Conservation (phyloP, 1,140 invertebrate species). For the Drosophila melanica region DNA sequence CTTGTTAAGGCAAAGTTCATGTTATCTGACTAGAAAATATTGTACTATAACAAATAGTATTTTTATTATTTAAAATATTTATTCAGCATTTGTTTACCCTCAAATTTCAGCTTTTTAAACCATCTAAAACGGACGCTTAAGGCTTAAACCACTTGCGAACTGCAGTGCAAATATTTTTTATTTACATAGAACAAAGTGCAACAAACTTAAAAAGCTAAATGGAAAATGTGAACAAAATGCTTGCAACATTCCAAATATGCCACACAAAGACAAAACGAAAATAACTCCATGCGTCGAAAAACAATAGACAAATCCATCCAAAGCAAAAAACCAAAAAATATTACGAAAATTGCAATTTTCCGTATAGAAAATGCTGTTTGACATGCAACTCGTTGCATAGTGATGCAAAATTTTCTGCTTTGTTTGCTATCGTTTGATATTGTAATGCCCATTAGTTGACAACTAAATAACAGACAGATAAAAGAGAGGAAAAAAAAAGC, state of each 20-base stretch:
- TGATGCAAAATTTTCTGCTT: background rate
- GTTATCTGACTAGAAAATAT: background rate
- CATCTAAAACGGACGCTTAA: background rate
- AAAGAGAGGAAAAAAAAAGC: background rate
- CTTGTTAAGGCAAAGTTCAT: background rate
- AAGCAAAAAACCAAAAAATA: background rate
- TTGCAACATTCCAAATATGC: background rate
- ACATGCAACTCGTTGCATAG: background rate
- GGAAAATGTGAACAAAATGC: background rate
- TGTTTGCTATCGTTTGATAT: constrained; percentile 5
- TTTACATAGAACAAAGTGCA: background rate
- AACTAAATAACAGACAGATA: constrained; percentile 12
- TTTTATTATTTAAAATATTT: no score
- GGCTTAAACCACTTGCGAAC: background rate
- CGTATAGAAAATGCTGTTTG: background rate
- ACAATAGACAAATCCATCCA: background rate
- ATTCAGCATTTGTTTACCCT: no score
- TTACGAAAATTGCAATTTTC: background rate
- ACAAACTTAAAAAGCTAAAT: background rate
- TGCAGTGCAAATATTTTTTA: background rate
- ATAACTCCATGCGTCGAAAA: background rate
- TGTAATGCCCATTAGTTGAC: constrained; percentile 30
- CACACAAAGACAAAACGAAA: background rate
- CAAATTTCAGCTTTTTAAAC: no score
- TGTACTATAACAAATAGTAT: no score